Percentiles rank a stretch among this genome's conserved stretches.
Evolutionary conservation across 2,113 vertebrate species (phyloP).

Genomic region (Chauna torquata): DNA sequence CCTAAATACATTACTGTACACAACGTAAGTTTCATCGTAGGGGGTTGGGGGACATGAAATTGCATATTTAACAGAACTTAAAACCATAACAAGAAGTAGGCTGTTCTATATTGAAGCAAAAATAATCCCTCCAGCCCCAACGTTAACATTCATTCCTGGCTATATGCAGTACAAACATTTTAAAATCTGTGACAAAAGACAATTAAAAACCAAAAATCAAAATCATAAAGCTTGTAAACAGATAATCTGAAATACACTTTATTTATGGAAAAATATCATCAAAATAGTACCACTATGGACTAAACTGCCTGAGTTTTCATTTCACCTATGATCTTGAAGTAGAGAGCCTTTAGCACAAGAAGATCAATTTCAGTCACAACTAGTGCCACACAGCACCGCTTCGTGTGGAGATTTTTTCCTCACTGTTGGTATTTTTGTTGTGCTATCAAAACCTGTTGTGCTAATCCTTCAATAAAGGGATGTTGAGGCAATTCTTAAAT

Average conservation of each 20-base stretch:
- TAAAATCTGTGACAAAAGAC: constrained; percentile 81
- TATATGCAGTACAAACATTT: constrained; percentile 78
- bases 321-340: constrained; percentile 79
- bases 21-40: constrained; percentile 56
- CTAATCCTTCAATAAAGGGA: constrained; percentile 80
- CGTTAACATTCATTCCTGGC: constrained; percentile 70
- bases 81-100: constrained; percentile 66
- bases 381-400: constrained; percentile 66
- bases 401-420: constrained; percentile 67
- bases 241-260: constrained; percentile 85
- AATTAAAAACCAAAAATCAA: constrained; percentile 81
- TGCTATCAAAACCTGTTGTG: constrained; percentile 83
- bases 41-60: constrained; percentile 67
- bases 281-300: constrained; percentile 91
- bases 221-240: constrained; percentile 88
- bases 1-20: constrained; percentile 76
- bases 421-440: constrained; percentile 75
- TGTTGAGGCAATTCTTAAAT: constrained; percentile 81
- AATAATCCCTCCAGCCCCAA: constrained; percentile 65
- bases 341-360: constrained; percentile 83
- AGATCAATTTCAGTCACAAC: constrained; percentile 77
- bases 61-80: constrained; percentile 81
- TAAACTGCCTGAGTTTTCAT: constrained; percentile 84
- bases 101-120: constrained; percentile 70
- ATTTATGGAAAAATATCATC: constrained; percentile 88